Evolutionary conservation across 2,797 vertebrate species (phyloP), one percentile per base, ranked within the genome.

Genomic region (Myripristis murdjan): DNA sequence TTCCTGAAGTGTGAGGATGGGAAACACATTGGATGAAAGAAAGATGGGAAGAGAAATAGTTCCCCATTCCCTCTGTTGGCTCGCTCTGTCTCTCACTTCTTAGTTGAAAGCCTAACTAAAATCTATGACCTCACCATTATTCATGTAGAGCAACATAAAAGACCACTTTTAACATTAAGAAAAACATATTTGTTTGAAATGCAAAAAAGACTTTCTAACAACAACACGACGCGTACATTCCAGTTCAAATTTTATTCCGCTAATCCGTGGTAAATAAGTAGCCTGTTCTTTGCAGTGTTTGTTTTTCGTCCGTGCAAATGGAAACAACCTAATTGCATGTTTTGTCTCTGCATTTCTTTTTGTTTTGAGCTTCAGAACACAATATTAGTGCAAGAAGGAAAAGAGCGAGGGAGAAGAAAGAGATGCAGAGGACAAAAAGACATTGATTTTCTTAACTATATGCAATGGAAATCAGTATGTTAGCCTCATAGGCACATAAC

Each of bases 311-410:
- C 5, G 33, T 8, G 31, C 62, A 53, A 52, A 73, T 54, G 31
- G 5, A 53, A 58, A 67, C 46, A n/a, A 65, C 12, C 16, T 37
- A 51, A 63, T 51, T 75, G 16, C n/a, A 16, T 63, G 37, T 75
- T 56, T 52, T 53, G 16, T 71, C 28, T 20, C 14, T 22, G 48
- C 4, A n/a, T 58, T 43, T 58, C 35, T 24, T 77, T 61, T 59
- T 20, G n/a, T 9, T 54, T 49, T 33, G 28, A 33, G 15, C 10
- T 43, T 41, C 37, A 49, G 24, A 55, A 33, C 9, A 7, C 8
- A 47, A 7, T 5, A 56, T 31, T 41, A 31, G 18, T 23, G n/a
- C 4, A 4, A 18, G 6, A 35, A 46, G 24, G 1, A 11, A 9
- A 20, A 67, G 0, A 16, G 10, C 54, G 15, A 51, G 15, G 5